A percentile compares a stretch with the other conserved stretches of the same genome.
Evolutionary conservation across 1,140 invertebrate genomes (phyloP).

Genomic region (Semibalanus balanoides): DNA sequence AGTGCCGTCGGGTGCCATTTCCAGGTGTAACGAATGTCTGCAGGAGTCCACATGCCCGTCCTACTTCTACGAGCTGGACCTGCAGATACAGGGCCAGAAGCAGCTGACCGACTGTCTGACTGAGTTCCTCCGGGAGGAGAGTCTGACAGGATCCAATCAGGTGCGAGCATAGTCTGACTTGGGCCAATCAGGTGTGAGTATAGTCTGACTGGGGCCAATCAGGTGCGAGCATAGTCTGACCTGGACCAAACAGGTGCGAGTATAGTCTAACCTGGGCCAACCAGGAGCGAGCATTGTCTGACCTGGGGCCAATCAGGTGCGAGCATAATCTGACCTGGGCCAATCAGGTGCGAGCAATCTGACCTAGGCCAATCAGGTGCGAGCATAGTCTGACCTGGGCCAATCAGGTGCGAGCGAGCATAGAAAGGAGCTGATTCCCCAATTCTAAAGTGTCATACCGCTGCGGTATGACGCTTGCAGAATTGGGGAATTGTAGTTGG

Average conservation of each 20-base stretch:
- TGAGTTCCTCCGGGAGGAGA: slow-evolving; percentile 44
- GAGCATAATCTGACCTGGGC: slow-evolving; percentile 43
- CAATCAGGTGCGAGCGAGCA: neutral
- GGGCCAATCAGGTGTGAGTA: slow-evolving; percentile 21
- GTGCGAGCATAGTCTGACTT: neutral
- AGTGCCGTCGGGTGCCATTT: neutral
- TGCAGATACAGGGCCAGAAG: slow-evolving; percentile 43
- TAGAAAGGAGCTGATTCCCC: too few relatives aligned
- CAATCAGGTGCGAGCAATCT: slow-evolving; percentile 47
- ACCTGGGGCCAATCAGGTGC: neutral
- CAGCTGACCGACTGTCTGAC: slow-evolving; percentile 42
- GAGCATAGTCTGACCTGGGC: neutral
- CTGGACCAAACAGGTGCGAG: neutral
- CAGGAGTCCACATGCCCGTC: slow-evolving; percentile 42
- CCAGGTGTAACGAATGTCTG: slow-evolving; percentile 32
- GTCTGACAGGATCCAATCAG: neutral
- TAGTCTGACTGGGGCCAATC: slow-evolving; percentile 46
- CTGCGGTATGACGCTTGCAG: too few relatives aligned
- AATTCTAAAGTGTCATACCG: too few relatives aligned
- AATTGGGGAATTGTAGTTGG: too few relatives aligned
- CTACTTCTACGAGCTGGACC: slow-evolving; percentile 49
- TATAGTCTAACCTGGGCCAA: neutral
- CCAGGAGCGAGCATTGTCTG: neutral
- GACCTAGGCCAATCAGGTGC: neutral
- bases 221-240: slow-evolving; percentile 42